Base-by-base conservation (phyloP, 2,888 invertebrate species). In the Thera obeliscata region DNA sequence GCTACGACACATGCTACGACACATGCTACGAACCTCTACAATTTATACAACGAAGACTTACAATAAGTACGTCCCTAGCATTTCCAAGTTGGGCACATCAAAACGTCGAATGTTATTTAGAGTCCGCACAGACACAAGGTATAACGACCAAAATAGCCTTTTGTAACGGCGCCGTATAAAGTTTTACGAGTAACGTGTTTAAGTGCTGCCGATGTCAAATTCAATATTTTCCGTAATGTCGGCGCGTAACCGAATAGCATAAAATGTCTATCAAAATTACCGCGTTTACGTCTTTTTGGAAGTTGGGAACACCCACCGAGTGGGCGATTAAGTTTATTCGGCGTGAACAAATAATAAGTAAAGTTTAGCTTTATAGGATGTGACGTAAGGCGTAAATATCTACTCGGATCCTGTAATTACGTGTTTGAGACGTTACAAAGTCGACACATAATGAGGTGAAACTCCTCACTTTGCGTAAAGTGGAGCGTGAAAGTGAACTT, bases 161-260 rank as follows among this genome's bases (percentile, higher is more conserved):
- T 67, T 66, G 71, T 67, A 61, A 73, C 64, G 67, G 69, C 64
- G 67, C 50, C 69, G 70, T 70, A 69, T 71, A 74, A 73, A 67
- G 61, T 74, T 74, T 70, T 69, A 73, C 71, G 74, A 74, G 72
- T 64, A 8, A 70, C 64, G 63, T 63, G 69, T 54, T 56, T 63
- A 57, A 64, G 64, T 64, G 65, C 55, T 36, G 66, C 61, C 69
- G 66, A 61, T 64, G 66, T 70, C 70, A 65, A 67, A 68, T 63
- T 62, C 59, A 69, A 64, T 70, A 66, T 70, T 67, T 64, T 64
- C 59, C 60, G 52, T 58, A 65, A 60, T 48, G 57, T 59, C 66
- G 57, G 58, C 62, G 56, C 61, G 65, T 48, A 59, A 58, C 61
- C 65, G 62, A 62, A 60, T 58, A 9, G 11, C 62, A 63, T 69